Conservation (phyloP, 2,888 invertebrate species). For the Megaustenia siamemsis region DNA sequence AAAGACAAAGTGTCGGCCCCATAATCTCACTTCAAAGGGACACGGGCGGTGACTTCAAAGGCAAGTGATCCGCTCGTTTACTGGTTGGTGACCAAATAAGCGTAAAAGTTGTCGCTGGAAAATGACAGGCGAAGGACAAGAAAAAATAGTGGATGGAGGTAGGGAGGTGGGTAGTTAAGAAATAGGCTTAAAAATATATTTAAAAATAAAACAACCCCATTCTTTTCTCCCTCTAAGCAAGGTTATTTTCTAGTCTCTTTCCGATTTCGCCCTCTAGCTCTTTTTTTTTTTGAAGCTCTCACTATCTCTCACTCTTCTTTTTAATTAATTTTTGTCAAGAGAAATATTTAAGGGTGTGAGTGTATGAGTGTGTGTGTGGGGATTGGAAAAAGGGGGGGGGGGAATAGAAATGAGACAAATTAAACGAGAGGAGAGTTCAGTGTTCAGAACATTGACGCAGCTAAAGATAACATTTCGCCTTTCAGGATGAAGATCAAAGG, state of each 20-base stretch:
- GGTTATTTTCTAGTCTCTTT: too few species aligned
- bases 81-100: constrained; percentile 34
- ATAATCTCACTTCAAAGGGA: constrained; percentile 50
- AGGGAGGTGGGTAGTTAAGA: too few species aligned
- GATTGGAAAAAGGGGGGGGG: too few species aligned
- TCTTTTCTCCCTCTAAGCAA: not conserved
- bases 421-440: too few species aligned
- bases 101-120: constrained; percentile 29
- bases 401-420: too few species aligned
- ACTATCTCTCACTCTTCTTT: not conserved
- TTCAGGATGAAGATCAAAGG: not conserved
- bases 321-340: too few species aligned
- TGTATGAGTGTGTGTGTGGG: too few species aligned
- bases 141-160: too few species aligned
- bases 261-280: too few species aligned
- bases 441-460: not conserved
- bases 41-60: constrained; percentile 28
- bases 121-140: not conserved
- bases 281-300: not conserved
- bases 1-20: constrained; percentile 47
- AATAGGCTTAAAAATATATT: too few species aligned
- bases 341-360: too few species aligned
- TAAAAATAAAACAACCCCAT: too few species aligned
- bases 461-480: not conserved
- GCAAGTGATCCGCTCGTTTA: constrained; percentile 32